phyloP scores from a whole-genome alignment of 2,797 vertebrate genomes.

The Syngnathus rostellatus region DNA sequence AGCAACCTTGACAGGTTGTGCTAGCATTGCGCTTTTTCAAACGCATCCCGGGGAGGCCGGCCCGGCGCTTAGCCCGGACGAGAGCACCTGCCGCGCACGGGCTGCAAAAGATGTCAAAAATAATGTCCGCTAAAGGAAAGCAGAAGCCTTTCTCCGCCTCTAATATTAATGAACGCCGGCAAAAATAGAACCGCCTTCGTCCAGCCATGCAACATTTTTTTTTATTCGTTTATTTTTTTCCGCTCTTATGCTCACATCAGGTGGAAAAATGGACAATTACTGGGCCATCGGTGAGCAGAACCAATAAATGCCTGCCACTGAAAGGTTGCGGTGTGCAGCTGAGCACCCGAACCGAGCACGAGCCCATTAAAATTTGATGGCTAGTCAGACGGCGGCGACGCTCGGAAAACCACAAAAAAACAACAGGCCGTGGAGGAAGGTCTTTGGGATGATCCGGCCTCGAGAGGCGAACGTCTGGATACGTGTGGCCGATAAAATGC shows the following conservation, averaged over 20 bases:
- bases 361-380: conserved; percentile 65
- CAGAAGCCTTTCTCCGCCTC: conserved; percentile 49
- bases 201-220: conserved; percentile 43
- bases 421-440: conserved; percentile 5
- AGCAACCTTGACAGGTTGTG: conserved; percentile 47
- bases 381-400: neutral
- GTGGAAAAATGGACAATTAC: conserved; percentile 1
- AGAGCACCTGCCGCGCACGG: conserved; percentile 65
- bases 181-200: conserved; percentile 55
- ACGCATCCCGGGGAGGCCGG: conserved; percentile 38
- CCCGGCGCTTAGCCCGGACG: conserved; percentile 34
- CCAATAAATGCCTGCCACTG: conserved; percentile 41
- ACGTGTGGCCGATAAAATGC: conserved; percentile 51
- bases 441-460: neutral
- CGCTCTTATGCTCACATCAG: conserved; percentile 11
- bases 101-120: conserved; percentile 66
- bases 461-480: conserved; percentile 13
- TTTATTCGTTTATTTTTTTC: neutral
- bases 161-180: conserved; percentile 64
- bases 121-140: conserved; percentile 63
- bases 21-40: conserved; percentile 3
- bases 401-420: conserved; percentile 1
- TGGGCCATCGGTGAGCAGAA: conserved; percentile 23
- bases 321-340: conserved; percentile 62
- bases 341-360: conserved; percentile 56